phyloP scores from a whole-genome alignment of 2,888 invertebrate species.

The Orthosia gracilis region DNA sequence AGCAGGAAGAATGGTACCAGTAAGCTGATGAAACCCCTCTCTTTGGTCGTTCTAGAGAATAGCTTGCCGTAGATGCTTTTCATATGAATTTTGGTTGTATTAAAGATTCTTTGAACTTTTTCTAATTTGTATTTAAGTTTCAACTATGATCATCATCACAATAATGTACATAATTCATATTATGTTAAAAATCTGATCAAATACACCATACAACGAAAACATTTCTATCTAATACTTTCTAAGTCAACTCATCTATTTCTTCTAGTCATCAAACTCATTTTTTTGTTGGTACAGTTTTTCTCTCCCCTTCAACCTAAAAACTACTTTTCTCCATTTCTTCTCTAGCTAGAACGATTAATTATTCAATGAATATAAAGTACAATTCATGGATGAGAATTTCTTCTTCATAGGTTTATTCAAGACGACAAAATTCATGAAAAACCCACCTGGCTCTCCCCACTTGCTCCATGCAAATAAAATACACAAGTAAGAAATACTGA shows the following conservation, averaged over 20 bases:
- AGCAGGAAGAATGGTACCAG: conserved; percentile 89
- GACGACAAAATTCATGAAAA: conserved; percentile 88
- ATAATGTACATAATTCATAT: conserved; percentile 21
- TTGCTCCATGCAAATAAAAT: conserved; percentile 90
- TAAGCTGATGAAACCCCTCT: conserved; percentile 70
- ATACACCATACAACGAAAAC: conserved; percentile 20
- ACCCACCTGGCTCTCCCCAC: conserved; percentile 87
- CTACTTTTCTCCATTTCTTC: conserved; percentile 23
- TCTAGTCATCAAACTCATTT: conserved; percentile 27
- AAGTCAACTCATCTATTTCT: conserved; percentile 15
- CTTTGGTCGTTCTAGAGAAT: conserved; percentile 23
- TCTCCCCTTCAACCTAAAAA: conserved; percentile 21
- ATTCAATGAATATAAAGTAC: conserved; percentile 37
- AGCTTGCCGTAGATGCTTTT: conserved; percentile 60
- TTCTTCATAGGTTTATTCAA: conserved; percentile 89
- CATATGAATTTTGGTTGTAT: conserved; percentile 35
- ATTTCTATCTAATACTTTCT: conserved; percentile 23
- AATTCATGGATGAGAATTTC: conserved; percentile 72
- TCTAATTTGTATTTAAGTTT: conserved; percentile 9
- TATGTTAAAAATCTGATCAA: conserved; percentile 3
- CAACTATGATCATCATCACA: conserved; percentile 1
- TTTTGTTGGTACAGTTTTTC: conserved; percentile 23
- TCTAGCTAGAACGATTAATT: conserved; percentile 40
- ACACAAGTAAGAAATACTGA: conserved; percentile 84
- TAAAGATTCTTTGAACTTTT: conserved; percentile 1